Percentiles rank a stretch among this genome's conserved stretches.
Evolutionary conservation across 2,888 invertebrate genomes (phyloP).

Genomic region (Phlogophora meticulosa): DNA sequence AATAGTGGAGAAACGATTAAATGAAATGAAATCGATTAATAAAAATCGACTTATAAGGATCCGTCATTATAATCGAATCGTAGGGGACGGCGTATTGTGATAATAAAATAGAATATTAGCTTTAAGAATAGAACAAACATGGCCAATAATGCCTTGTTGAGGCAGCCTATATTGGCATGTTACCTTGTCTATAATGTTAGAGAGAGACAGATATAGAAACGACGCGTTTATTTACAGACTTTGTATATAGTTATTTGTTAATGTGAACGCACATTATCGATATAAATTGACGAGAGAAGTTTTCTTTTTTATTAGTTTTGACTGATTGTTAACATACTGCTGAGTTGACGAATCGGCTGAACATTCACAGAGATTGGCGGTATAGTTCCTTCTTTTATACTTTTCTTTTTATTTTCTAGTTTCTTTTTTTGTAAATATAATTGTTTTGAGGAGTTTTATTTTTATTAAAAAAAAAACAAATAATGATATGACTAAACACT

Average conservation of each 20-base stretch:
- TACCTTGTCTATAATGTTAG: slow-evolving; percentile 47
- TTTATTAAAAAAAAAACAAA: neutral
- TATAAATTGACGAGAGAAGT: slow-evolving; percentile 36
- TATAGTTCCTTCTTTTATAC: slow-evolving; percentile 44
- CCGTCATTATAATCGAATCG: slow-evolving; percentile 63
- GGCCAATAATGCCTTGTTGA: slow-evolving; percentile 57
- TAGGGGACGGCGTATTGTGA: slow-evolving; percentile 78
- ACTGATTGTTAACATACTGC: slow-evolving; percentile 20
- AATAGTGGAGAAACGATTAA: slow-evolving; percentile 63
- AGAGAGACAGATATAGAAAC: slow-evolving; percentile 51
- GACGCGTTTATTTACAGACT: slow-evolving; percentile 60
- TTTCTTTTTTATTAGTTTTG: slow-evolving; percentile 41
- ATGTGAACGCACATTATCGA: slow-evolving; percentile 62
- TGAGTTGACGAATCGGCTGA: slow-evolving; percentile 8
- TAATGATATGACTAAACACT: neutral
- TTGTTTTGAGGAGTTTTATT: slow-evolving; percentile 8
- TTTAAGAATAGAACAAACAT: slow-evolving; percentile 64
- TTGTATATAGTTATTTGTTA: slow-evolving; percentile 62
- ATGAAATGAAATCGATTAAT: slow-evolving; percentile 61
- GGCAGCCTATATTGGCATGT: slow-evolving; percentile 58
- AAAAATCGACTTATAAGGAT: slow-evolving; percentile 48
- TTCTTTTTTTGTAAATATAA: slow-evolving; percentile 45
- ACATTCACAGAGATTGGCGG: slow-evolving; percentile 31
- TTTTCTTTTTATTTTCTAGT: slow-evolving; percentile 10
- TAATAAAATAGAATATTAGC: slow-evolving; percentile 75